phyloP scores from a whole-genome alignment of 2,888 invertebrate species.

The Andrena fulva region DNA sequence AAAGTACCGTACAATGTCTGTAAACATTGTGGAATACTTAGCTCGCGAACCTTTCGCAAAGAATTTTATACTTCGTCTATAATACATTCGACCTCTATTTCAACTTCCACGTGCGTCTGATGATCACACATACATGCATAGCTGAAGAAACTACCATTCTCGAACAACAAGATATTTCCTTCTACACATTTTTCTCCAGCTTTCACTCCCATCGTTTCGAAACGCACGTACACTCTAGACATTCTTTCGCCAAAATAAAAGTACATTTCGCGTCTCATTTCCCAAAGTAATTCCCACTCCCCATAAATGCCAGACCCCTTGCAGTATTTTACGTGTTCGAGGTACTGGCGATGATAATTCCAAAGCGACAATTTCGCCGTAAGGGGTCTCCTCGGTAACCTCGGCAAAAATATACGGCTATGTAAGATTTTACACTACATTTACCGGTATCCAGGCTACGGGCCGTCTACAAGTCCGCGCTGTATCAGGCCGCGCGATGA shows the following conservation, averaged over 20 bases:
- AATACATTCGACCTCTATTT: too few relatives aligned
- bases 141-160: too few relatives aligned
- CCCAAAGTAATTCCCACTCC: not conserved
- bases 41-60: not conserved
- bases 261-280: too few relatives aligned
- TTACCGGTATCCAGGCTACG: not conserved
- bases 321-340: not conserved
- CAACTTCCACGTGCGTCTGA: too few relatives aligned
- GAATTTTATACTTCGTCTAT: too few relatives aligned
- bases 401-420: not conserved
- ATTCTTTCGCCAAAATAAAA: not conserved
- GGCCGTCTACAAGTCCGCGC: not conserved
- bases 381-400: not conserved
- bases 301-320: not conserved
- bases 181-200: too few relatives aligned
- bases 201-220: too few relatives aligned
- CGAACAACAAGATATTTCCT: too few relatives aligned
- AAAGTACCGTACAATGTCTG: not conserved
- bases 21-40: not conserved
- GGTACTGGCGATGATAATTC: constrained; percentile 5
- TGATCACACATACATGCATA: too few relatives aligned
- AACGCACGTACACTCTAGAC: not conserved
- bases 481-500: constrained; percentile 6
- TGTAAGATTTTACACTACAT: constrained; percentile 38
- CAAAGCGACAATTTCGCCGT: not conserved